These are phyloP conservation scores for Stenodema calcarata DNA, from an alignment of 2,888 invertebrate genomes.

Conservation along the genomic window DNA sequence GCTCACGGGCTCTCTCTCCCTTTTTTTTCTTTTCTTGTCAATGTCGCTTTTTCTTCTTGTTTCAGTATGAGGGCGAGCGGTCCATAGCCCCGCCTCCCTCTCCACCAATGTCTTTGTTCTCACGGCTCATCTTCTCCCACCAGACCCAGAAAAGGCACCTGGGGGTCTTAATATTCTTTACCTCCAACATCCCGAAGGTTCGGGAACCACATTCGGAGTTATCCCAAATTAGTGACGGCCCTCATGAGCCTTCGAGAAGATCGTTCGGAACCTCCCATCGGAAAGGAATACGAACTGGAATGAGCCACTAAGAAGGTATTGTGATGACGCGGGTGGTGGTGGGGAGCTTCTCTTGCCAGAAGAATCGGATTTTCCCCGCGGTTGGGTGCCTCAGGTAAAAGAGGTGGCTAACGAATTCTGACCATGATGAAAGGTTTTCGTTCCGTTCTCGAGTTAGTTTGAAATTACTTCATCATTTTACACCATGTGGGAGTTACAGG, in stretches of 20 bases:
- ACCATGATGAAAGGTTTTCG: conserved; percentile 23
- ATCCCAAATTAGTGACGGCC: conserved; percentile 31
- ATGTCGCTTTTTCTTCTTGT: background rate
- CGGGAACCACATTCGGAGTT: background rate
- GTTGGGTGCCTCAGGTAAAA: conserved; percentile 38
- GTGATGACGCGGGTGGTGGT: background rate
- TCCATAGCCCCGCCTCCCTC: background rate
- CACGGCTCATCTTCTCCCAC: conserved; percentile 14
- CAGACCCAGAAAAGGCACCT: background rate
- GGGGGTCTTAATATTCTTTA: conserved; percentile 4
- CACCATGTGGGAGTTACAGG: conserved; percentile 25
- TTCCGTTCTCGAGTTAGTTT: conserved; percentile 11
- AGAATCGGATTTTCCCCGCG: conserved; percentile 45
- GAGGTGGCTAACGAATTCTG: conserved; percentile 39
- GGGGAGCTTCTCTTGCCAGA: background rate
- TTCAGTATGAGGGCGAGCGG: background rate
- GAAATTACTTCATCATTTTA: conserved; percentile 48
- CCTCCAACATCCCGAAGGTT: background rate
- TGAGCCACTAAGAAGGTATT: background rate
- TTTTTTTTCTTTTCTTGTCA: background rate
- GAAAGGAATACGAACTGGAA: background rate
- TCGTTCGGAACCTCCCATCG: background rate
- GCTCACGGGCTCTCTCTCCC: background rate
- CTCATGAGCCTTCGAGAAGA: background rate
- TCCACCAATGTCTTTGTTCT: conserved; percentile 35